phyloP scores from a whole-genome alignment of 2,113 vertebrate genomes.

The Brienomyrus longianalis region DNA sequence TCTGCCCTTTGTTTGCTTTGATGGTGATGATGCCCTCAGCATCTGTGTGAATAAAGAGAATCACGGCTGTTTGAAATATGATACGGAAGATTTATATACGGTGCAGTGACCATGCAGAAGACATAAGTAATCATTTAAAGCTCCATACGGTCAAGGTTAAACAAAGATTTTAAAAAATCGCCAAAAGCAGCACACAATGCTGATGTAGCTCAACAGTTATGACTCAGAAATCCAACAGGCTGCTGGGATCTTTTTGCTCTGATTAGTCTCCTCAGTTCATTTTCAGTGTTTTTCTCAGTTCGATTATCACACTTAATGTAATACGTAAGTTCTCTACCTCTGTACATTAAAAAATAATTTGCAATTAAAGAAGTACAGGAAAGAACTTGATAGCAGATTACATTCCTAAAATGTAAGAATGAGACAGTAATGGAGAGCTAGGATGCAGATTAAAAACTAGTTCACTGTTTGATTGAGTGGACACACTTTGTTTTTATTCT shows the following conservation, averaged over 20 bases:
- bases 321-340: neutral
- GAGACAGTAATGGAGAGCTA: too few species aligned
- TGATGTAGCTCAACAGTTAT: neutral
- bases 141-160: too few species aligned
- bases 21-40: neutral
- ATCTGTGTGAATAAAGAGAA: slow-evolving; percentile 12
- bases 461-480: neutral
- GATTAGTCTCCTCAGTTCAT: neutral
- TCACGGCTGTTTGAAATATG: too few species aligned
- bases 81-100: too few species aligned
- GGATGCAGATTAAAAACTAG: too few species aligned
- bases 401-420: neutral
- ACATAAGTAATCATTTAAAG: neutral
- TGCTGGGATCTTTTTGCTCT: neutral
- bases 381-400: neutral
- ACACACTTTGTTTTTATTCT: neutral
- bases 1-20: too few species aligned
- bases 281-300: neutral
- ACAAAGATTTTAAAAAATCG: neutral
- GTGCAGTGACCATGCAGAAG: neutral
- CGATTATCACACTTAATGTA: neutral
- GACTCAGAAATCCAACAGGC: neutral
- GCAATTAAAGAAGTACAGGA: neutral
- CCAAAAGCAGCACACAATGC: neutral
- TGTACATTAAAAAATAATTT: neutral